phyloP scores from a whole-genome alignment of 2,888 invertebrate species.

The Eristalis arbustorum region DNA sequence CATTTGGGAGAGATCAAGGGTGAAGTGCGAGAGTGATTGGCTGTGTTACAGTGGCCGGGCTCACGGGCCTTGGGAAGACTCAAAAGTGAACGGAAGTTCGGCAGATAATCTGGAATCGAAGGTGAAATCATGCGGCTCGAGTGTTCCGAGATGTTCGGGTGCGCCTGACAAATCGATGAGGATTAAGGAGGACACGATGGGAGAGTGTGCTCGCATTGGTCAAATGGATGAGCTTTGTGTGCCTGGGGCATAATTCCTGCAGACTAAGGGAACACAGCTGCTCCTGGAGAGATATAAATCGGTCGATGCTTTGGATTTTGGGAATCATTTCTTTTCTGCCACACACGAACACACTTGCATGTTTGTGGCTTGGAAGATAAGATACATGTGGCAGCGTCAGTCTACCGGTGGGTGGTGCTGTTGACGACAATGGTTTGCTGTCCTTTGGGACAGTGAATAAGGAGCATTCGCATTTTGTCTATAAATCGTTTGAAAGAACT shows the following conservation, averaged over 20 bases:
- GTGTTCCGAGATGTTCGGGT: neutral
- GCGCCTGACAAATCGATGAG: neutral
- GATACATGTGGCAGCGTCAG: no score
- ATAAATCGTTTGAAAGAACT: no score
- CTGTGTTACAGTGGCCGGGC: neutral
- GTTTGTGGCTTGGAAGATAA: no score
- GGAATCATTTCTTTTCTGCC: no score
- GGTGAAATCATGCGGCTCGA: neutral
- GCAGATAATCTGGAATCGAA: neutral
- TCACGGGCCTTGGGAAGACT: neutral
- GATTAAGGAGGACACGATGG: neutral
- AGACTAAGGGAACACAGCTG: neutral
- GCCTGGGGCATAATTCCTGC: neutral
- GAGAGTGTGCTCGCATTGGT: neutral
- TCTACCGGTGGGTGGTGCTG: no score
- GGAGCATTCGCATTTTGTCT: no score
- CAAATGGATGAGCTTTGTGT: neutral
- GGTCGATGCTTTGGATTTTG: no score
- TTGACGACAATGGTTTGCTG: no score
- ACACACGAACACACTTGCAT: no score
- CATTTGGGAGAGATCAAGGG: neutral
- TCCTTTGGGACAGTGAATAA: no score
- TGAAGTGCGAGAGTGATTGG: neutral
- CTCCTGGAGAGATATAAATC: neutral
- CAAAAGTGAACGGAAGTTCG: neutral